A percentile compares a stretch with the other conserved stretches of the same genome.
Conservation (phyloP, 2,797 vertebrate genomes). For the Netta rufina region DNA sequence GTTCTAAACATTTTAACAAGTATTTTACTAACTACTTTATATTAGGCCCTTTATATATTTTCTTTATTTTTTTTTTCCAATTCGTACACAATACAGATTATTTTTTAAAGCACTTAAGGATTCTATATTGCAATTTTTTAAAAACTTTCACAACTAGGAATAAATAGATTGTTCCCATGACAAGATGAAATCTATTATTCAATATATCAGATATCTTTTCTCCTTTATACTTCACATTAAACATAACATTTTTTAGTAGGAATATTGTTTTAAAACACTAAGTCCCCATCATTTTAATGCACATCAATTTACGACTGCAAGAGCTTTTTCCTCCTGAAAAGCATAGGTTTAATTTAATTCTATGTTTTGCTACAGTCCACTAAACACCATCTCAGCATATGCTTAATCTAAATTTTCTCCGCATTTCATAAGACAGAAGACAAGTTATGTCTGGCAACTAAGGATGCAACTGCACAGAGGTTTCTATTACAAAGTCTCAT, state of each 20-base stretch:
- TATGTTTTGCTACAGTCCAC: not conserved
- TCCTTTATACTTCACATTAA: constrained; percentile 5
- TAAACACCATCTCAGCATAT: not conserved
- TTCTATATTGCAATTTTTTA: not conserved
- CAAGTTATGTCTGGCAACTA: not conserved
- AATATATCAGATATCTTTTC: not conserved
- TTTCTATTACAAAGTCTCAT: not conserved
- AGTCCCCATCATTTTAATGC: not conserved
- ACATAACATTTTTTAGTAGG: constrained; percentile 28
- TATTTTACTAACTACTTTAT: not conserved
- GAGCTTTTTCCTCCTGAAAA: constrained; percentile 32
- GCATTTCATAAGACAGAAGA: not conserved
- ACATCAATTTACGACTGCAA: not conserved
- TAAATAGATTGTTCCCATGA: constrained; percentile 18
- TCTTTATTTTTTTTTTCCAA: not conserved
- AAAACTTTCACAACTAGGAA: constrained; percentile 11
- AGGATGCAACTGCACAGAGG: not conserved
- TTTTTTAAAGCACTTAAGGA: constrained; percentile 31
- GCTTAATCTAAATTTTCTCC: not conserved
- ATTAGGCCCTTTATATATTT: not conserved
- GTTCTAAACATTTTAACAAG: constrained; percentile 56
- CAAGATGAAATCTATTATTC: constrained; percentile 24
- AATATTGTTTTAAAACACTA: constrained; percentile 26
- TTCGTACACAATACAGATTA: not conserved
- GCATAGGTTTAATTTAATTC: not conserved